These are phyloP conservation scores for Cheilinus undulatus DNA, from an alignment of 2,113 vertebrate genomes.

Conservation along the genomic window DNA sequence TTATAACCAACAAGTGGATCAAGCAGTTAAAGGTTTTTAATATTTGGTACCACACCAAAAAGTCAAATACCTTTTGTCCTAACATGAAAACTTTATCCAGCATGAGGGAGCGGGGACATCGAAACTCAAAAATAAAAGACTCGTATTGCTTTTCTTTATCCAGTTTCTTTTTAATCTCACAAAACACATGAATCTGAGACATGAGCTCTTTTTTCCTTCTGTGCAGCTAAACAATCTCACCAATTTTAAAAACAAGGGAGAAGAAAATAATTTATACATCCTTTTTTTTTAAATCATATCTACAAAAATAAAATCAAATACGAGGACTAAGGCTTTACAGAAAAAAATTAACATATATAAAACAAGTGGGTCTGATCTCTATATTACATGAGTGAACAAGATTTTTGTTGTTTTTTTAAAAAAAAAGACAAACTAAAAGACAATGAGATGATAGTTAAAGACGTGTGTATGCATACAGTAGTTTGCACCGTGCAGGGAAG, in stretches of 20 bases:
- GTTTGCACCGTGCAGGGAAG: conserved; percentile 78
- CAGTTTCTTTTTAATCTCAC: conserved; percentile 82
- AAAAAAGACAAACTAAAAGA: conserved; percentile 68
- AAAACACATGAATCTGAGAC: conserved; percentile 82
- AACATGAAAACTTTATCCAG: too few species aligned
- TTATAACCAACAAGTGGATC: too few species aligned
- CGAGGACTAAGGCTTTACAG: conserved; percentile 83
- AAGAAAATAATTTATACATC: conserved; percentile 86
- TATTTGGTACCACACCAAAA: too few species aligned
- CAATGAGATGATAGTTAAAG: conserved; percentile 65
- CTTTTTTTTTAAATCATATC: conserved; percentile 76
- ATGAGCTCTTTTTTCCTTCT: conserved; percentile 72
- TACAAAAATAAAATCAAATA: conserved; percentile 87
- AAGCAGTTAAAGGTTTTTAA: too few species aligned
- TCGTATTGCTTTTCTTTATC: conserved; percentile 37
- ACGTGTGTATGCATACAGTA: conserved; percentile 80
- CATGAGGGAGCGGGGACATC: background rate
- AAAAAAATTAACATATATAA: conserved; percentile 76
- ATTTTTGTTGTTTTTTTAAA: conserved; percentile 41
- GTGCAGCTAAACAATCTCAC: conserved; percentile 82
- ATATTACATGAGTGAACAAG: conserved; percentile 80
- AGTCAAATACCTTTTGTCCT: too few species aligned
- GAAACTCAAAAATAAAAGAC: background rate
- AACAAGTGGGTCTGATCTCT: conserved; percentile 79
- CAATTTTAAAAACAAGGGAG: conserved; percentile 79